Evolutionary conservation across 2,888 invertebrate genomes (phyloP).

Genomic region (Hipparchia semele): DNA sequence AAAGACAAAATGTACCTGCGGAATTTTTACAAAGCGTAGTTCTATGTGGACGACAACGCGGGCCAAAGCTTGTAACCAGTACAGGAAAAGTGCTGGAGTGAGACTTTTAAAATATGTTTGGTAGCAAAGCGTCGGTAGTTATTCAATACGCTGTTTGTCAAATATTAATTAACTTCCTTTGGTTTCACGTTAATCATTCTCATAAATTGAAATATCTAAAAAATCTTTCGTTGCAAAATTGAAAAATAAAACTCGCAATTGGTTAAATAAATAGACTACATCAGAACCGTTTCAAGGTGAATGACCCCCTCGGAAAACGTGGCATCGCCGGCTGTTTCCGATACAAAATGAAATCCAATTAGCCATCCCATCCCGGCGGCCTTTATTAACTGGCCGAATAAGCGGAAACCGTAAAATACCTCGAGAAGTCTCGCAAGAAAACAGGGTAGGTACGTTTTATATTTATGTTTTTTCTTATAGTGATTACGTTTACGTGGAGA

Average conservation of each 20-base stretch:
- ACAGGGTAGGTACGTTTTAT: not conserved
- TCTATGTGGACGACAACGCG: no score
- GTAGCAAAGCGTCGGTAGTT: no score
- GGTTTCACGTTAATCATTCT: no score
- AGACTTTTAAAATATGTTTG: no score
- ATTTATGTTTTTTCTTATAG: not conserved
- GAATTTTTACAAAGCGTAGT: not conserved
- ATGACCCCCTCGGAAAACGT: slow-evolving; percentile 59
- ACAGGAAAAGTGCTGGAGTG: no score
- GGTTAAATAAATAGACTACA: slow-evolving; percentile 1
- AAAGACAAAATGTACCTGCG: not conserved
- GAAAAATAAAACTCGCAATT: not conserved
- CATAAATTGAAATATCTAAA: not conserved
- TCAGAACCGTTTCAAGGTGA: slow-evolving; percentile 52
- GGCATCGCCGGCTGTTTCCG: slow-evolving; percentile 58
- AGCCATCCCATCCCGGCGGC: slow-evolving; percentile 66
- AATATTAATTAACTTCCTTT: no score
- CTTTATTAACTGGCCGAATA: slow-evolving; percentile 68
- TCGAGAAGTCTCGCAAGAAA: slow-evolving; percentile 34
- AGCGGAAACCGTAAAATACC: slow-evolving; percentile 58
- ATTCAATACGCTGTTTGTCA: no score
- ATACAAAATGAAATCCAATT: slow-evolving; percentile 77
- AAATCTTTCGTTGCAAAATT: not conserved
- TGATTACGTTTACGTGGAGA: not conserved
- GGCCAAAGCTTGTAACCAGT: no score